These are phyloP conservation scores for Cochlearius cochlearius DNA, from an alignment of 2,113 vertebrate species.

Conservation along the genomic window DNA sequence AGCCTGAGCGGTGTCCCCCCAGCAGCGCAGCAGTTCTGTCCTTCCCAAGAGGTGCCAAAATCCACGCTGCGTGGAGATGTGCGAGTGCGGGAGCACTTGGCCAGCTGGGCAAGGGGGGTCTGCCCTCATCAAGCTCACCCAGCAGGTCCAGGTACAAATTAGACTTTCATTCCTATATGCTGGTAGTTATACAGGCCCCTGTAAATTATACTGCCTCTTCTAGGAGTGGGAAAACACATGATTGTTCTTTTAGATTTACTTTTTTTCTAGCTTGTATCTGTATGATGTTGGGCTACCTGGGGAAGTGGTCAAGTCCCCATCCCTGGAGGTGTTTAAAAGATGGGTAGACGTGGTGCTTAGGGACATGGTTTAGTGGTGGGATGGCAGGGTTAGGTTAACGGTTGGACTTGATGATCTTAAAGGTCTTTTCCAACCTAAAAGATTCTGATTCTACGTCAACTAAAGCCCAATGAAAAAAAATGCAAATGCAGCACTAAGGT, in stretches of 20 bases:
- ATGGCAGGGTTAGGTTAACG: no score
- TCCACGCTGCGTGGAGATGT: rapidly evolving
- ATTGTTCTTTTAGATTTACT: background rate
- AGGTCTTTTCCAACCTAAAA: no score
- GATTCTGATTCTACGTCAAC: background rate
- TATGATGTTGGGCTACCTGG: no score
- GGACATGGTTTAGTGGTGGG: no score
- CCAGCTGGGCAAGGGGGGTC: background rate
- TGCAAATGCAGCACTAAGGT: background rate
- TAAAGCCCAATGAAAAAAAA: background rate
- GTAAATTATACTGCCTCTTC: background rate
- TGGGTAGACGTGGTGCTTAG: no score
- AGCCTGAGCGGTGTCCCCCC: background rate
- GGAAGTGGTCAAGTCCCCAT: no score
- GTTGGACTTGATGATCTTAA: no score
- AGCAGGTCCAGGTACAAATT: background rate
- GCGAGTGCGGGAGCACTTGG: background rate
- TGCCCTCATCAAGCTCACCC: background rate
- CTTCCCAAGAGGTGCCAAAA: background rate
- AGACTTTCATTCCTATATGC: background rate
- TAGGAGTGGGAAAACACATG: background rate
- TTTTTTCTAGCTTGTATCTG: background rate
- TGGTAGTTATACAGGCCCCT: background rate
- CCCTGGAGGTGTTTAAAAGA: no score
- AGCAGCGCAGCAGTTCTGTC: background rate